Base-by-base conservation (phyloP, 1,140 invertebrate species). In the Condylostylus longicornis region DNA sequence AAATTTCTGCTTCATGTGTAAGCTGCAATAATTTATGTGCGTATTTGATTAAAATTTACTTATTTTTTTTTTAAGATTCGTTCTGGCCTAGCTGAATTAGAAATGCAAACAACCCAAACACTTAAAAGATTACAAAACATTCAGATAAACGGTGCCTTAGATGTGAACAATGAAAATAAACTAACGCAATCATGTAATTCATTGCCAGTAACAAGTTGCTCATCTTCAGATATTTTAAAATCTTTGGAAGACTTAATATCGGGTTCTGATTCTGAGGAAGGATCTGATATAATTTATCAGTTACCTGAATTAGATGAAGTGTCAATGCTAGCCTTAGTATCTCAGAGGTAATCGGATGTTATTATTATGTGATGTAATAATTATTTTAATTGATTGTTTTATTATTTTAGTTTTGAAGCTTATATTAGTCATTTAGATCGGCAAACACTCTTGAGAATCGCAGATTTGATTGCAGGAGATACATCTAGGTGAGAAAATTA, bases 331-430 rank as follows among this genome's bases (percentile, higher is more conserved):
- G 57, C 57, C 12, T 42, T 61, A 2, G 55, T 61, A 9, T 60
- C 58, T 33, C 58, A 60, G 41, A n/a, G n/a, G n/a, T n/a, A n/a
- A n/a, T n/a, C n/a, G n/a, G n/a, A n/a, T n/a, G n/a, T n/a, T n/a
- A n/a, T n/a, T n/a, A n/a, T n/a, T n/a, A n/a, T n/a, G n/a, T n/a
- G n/a, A n/a, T n/a, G n/a, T n/a, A n/a, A n/a, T n/a, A n/a, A n/a
- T n/a, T n/a, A n/a, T n/a, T n/a, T n/a, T n/a, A n/a, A n/a, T n/a
- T n/a, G n/a, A n/a, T n/a, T n/a, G n/a, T n/a, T n/a, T n/a, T n/a
- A n/a, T n/a, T n/a, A n/a, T n/a, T n/a, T n/a, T n/a, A 58, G 57
- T 41, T 58, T 61, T 30, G 48, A 60, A 2, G 53, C 58, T 2
- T 60, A 61, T 33, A 21, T 61, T 7, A 57, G 51, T 25, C 53